Conservation (phyloP, 2,113 vertebrate species). For the Buteo buteo region DNA sequence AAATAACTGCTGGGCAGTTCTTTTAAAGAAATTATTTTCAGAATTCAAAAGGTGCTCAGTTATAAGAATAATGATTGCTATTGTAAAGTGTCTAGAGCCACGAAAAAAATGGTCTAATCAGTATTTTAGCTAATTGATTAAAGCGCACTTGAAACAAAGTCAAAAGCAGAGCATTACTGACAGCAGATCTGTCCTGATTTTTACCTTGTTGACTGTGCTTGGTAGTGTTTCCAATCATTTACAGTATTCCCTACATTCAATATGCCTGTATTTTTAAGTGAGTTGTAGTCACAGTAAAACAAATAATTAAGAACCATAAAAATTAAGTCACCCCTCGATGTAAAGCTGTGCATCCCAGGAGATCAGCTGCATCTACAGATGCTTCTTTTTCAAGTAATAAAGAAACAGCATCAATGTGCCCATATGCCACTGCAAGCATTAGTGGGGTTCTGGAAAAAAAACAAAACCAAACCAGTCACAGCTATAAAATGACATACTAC, state of each 20-base stretch:
- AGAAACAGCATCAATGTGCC: slow-evolving; percentile 90
- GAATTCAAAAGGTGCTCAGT: neutral
- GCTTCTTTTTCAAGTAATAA: slow-evolving; percentile 94
- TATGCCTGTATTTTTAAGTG: neutral
- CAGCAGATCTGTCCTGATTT: neutral
- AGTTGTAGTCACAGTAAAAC: neutral
- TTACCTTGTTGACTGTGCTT: neutral
- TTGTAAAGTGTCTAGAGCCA: neutral
- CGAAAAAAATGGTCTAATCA: neutral
- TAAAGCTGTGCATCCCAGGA: slow-evolving; percentile 89
- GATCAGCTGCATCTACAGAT: slow-evolving; percentile 82
- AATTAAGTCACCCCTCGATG: slow-evolving; percentile 86
- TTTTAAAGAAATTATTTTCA: neutral
- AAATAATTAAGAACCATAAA: neutral
- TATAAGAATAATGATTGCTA: neutral
- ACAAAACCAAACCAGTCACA: neutral
- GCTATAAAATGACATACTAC: neutral
- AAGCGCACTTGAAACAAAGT: neutral
- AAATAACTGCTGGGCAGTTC: neutral
- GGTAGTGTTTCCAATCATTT: neutral
- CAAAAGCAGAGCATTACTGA: neutral
- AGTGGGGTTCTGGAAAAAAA: slow-evolving; percentile 84
- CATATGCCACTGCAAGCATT: slow-evolving; percentile 94
- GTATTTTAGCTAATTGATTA: neutral
- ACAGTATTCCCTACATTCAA: neutral